Conservation (phyloP, 2,113 vertebrate genomes). For the Dicerorhinus sumatrensis region DNA sequence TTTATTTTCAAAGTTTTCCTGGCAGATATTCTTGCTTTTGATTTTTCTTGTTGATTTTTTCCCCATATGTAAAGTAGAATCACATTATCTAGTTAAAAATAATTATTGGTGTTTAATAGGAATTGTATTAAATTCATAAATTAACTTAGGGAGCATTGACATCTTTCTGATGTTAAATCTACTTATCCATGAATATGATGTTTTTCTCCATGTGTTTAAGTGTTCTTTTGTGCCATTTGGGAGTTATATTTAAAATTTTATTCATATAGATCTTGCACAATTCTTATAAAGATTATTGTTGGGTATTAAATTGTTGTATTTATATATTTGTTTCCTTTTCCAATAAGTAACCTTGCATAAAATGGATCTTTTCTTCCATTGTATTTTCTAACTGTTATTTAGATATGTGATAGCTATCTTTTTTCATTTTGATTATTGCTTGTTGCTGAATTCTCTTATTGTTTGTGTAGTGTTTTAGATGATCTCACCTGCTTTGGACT, state of each 20-base stretch:
- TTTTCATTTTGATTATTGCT: neutral
- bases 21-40: neutral
- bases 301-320: neutral
- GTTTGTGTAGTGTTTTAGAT: neutral
- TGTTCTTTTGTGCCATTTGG: neutral
- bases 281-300: neutral
- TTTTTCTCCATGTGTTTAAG: neutral
- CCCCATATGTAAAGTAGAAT: neutral
- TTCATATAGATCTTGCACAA: neutral
- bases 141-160: neutral
- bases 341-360: neutral
- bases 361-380: neutral
- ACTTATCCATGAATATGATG: neutral
- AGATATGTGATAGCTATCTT: neutral
- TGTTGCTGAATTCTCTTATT: neutral
- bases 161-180: neutral
- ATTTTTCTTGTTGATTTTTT: neutral
- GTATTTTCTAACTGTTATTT: neutral
- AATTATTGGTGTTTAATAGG: neutral
- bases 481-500: neutral
- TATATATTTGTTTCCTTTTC: neutral
- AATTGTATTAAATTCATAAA: neutral
- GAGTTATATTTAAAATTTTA: constrained; percentile 35
- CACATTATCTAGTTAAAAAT: constrained; percentile 6
- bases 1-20: constrained; percentile 15